Percentiles rank a stretch among this genome's conserved stretches.
These are phyloP conservation scores for Entomobrya multifasciata DNA, from an alignment of 2,888 invertebrate species.

Conservation along the genomic window DNA sequence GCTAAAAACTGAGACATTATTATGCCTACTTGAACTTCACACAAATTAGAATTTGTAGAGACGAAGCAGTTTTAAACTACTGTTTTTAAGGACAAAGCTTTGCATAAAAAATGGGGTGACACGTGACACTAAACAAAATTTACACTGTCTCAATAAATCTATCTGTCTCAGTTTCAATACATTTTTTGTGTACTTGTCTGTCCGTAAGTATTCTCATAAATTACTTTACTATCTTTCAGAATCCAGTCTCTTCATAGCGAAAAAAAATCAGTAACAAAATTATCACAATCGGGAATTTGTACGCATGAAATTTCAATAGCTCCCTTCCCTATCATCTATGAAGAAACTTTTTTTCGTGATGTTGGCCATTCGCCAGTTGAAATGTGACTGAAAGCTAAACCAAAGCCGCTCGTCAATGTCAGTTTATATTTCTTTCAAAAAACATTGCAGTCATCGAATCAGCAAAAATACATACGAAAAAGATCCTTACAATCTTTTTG, in stretches of 20 bases:
- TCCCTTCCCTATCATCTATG: too few species aligned
- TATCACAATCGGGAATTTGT: not conserved
- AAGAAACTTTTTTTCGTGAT: not conserved
- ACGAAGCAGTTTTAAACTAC: not conserved
- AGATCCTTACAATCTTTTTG: not conserved
- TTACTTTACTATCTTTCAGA: not conserved
- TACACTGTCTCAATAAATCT: not conserved
- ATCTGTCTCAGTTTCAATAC: not conserved
- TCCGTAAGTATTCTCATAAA: not conserved
- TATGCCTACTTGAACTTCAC: too few species aligned
- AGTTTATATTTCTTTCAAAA: slow-evolving; percentile 37
- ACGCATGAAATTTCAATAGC: not conserved
- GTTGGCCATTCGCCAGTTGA: slow-evolving; percentile 61
- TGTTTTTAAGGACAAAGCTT: not conserved
- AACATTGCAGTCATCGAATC: slow-evolving; percentile 28
- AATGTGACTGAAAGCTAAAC: slow-evolving; percentile 44
- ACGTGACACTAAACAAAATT: not conserved
- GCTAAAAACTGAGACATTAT: not conserved
- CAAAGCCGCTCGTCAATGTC: slow-evolving; percentile 9
- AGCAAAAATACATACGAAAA: slow-evolving; percentile 16
- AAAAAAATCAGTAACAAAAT: not conserved
- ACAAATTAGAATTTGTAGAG: too few species aligned
- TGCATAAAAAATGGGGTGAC: not conserved
- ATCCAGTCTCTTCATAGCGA: not conserved
- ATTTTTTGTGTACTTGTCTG: not conserved